Conservation (phyloP, 1,140 invertebrate genomes). For the Tribolium castaneum region DNA sequence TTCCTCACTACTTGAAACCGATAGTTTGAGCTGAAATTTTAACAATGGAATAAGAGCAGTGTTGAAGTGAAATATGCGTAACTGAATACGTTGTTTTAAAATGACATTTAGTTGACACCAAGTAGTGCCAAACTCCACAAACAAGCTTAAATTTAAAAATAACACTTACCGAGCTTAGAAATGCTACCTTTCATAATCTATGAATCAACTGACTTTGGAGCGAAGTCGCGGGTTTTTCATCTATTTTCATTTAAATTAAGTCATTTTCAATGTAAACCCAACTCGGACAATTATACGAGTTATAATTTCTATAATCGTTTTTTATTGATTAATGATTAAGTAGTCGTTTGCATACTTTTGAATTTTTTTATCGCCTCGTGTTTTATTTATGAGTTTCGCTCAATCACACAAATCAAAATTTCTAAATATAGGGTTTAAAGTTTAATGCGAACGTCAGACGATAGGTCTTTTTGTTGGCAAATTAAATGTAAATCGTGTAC, state of each 20-base stretch:
- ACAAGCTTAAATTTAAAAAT: background rate
- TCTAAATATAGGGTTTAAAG: background rate
- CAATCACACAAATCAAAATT: background rate
- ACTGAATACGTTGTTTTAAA: background rate
- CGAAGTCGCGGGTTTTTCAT: background rate
- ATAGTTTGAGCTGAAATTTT: conserved; percentile 13
- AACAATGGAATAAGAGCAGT: background rate
- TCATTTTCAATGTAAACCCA: background rate
- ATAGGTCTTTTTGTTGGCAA: background rate
- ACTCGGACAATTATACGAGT: background rate
- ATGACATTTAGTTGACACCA: background rate
- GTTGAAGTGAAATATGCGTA: background rate
- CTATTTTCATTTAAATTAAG: conserved; percentile 25
- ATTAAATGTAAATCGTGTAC: background rate
- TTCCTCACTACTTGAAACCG: background rate
- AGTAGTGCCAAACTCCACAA: background rate
- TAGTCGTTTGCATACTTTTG: background rate
- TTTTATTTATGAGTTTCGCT: background rate
- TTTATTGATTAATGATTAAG: conserved; percentile 17
- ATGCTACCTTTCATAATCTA: background rate
- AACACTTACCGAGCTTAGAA: background rate
- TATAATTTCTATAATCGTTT: conserved; percentile 18
- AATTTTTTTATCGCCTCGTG: background rate
- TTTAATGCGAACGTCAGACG: background rate
- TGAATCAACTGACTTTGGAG: background rate